These are phyloP conservation scores for Dusona sp. DNA, from an alignment of 2,888 invertebrate species.

Conservation along the genomic window DNA sequence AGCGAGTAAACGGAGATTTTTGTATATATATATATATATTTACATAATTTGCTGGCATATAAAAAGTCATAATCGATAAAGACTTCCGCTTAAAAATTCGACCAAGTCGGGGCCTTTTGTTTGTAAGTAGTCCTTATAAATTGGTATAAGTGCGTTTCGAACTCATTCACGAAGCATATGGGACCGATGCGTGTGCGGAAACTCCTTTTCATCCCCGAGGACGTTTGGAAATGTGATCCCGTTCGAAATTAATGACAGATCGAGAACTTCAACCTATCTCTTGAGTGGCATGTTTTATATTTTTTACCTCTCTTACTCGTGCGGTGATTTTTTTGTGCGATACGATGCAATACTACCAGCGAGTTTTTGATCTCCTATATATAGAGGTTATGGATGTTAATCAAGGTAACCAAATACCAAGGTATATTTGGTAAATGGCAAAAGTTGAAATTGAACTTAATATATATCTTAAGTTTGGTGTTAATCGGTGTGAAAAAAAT, in stretches of 20 bases:
- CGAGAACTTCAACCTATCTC: constrained; percentile 62
- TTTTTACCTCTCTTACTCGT: background rate
- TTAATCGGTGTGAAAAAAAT: background rate
- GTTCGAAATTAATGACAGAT: constrained; percentile 54
- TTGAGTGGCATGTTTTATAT: background rate
- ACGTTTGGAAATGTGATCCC: constrained; percentile 39
- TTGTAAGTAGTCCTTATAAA: background rate
- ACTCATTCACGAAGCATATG: constrained; percentile 20
- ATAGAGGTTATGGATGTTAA: background rate
- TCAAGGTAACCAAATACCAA: background rate
- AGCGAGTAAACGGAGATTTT: constrained; percentile 37
- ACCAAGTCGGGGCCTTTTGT: constrained; percentile 11
- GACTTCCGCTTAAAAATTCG: background rate
- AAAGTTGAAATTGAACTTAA: background rate
- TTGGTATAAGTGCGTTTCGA: background rate
- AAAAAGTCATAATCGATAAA: constrained; percentile 14
- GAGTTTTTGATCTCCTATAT: background rate
- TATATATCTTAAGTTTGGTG: background rate
- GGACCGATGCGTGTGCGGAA: constrained; percentile 41
- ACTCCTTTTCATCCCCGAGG: constrained; percentile 25
- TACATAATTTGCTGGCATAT: background rate
- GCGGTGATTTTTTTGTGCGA: background rate
- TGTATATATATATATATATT: background rate
- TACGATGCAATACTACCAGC: background rate
- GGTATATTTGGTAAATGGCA: background rate